Percentiles rank a stretch among this genome's conserved stretches.
phyloP scores from a whole-genome alignment of 2,888 invertebrate species.

The Drosophila formosana region DNA sequence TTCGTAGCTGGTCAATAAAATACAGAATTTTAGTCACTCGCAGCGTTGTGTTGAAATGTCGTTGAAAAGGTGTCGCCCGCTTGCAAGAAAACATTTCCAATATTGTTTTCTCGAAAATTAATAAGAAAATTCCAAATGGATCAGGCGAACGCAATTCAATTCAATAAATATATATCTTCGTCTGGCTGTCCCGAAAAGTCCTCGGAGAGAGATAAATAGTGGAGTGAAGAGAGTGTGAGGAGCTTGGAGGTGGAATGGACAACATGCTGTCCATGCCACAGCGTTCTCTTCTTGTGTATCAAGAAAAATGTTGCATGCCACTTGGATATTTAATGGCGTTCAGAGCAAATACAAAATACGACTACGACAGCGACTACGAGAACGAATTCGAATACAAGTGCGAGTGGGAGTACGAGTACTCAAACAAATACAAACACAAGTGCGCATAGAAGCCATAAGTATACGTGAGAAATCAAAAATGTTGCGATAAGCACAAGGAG shows the following conservation, averaged over 20 bases:
- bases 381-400: slow-evolving; percentile 38
- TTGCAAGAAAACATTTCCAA: slow-evolving; percentile 6
- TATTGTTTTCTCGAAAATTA: slow-evolving; percentile 23
- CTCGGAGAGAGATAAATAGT: slow-evolving; percentile 49
- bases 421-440: slow-evolving; percentile 42
- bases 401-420: slow-evolving; percentile 11
- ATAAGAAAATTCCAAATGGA: slow-evolving; percentile 51
- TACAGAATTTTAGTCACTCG: background rate
- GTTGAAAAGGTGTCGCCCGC: background rate
- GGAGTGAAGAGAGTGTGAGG: background rate
- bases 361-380: slow-evolving; percentile 41
- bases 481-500: slow-evolving; percentile 60
- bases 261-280: slow-evolving; percentile 42
- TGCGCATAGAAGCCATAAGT: slow-evolving; percentile 61
- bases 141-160: slow-evolving; percentile 38
- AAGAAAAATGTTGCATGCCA: slow-evolving; percentile 77
- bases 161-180: slow-evolving; percentile 52
- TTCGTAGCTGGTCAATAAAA: background rate
- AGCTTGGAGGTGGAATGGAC: slow-evolving; percentile 27
- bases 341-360: slow-evolving; percentile 55
- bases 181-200: slow-evolving; percentile 35
- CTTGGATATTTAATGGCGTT: slow-evolving; percentile 77
- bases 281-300: slow-evolving; percentile 11
- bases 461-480: slow-evolving; percentile 79
- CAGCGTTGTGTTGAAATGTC: background rate